These are phyloP conservation scores for Leucoraja ocellata DNA, from an alignment of 2,797 vertebrate genomes.

Conservation along the genomic window DNA sequence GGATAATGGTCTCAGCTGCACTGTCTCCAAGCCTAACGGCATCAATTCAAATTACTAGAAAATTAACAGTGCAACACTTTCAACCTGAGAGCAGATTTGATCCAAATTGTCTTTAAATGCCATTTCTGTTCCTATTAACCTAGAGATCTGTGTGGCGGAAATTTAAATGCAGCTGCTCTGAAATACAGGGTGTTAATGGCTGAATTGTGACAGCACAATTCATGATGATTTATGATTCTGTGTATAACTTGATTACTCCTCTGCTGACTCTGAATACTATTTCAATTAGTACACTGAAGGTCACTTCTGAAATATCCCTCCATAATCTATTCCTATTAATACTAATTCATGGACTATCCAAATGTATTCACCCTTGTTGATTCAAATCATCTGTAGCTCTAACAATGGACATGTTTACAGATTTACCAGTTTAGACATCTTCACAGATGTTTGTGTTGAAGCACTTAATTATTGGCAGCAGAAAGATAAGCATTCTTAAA, in stretches of 20 bases:
- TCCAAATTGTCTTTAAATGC: constrained; percentile 99
- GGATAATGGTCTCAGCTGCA: constrained; percentile 69
- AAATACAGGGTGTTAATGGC: constrained; percentile 93
- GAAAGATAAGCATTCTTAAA: constrained; percentile 72
- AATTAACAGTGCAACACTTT: constrained; percentile 99
- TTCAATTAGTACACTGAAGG: constrained; percentile 99
- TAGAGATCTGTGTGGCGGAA: constrained; percentile 97
- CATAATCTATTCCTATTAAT: constrained; percentile 99
- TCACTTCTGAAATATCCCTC: constrained; percentile 99
- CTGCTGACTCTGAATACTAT: constrained; percentile 99
- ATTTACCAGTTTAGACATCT: constrained; percentile 87
- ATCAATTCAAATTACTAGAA: constrained; percentile 99
- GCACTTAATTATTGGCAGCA: constrained; percentile 79
- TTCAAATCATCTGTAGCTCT: constrained; percentile 97
- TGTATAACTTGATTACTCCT: constrained; percentile 99
- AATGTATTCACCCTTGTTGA: constrained; percentile 99
- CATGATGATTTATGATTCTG: constrained; percentile 99
- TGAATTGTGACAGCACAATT: constrained; percentile 99
- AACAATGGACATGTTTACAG: constrained; percentile 96
- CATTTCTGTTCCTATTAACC: constrained; percentile 99
- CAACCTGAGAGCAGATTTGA: constrained; percentile 94
- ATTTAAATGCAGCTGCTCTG: constrained; percentile 93
- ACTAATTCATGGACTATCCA: constrained; percentile 98
- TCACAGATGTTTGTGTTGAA: constrained; percentile 87
- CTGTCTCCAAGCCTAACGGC: constrained; percentile 83